phyloP scores from a whole-genome alignment of 2,113 vertebrate species.

The Clarias gariepinus region DNA sequence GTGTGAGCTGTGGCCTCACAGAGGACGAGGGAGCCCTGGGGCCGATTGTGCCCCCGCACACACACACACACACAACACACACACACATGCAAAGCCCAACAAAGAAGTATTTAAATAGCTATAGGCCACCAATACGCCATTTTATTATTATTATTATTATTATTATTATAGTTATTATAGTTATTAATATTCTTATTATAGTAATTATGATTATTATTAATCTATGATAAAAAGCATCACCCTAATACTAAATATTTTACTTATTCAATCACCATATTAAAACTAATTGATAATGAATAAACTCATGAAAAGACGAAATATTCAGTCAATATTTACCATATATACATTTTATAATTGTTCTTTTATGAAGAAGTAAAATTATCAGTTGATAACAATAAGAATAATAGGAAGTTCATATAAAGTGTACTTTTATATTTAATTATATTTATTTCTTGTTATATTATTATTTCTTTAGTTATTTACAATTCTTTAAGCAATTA shows the following conservation, averaged over 20 bases:
- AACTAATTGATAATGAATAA: too few relatives aligned
- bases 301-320: too few relatives aligned
- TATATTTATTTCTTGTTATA: neutral
- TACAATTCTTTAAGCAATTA: neutral
- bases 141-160: neutral
- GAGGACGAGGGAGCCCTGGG: constrained; percentile 31
- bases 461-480: too few relatives aligned
- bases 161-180: neutral
- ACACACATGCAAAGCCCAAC: neutral
- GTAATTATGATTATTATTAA: neutral
- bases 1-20: constrained; percentile 42
- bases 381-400: neutral
- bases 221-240: neutral
- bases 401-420: too few relatives aligned
- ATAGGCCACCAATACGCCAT: neutral
- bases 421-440: neutral
- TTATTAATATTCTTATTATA: neutral
- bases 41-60: neutral
- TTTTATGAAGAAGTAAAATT: neutral
- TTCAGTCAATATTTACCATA: neutral
- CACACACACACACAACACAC: constrained; percentile 10
- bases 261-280: neutral
- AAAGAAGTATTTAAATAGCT: neutral
- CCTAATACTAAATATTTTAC: neutral
- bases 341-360: neutral